Percentiles rank a stretch among this genome's conserved stretches.
phyloP scores from a whole-genome alignment of 2,797 vertebrate species.

The Lateolabrax maculatus region DNA sequence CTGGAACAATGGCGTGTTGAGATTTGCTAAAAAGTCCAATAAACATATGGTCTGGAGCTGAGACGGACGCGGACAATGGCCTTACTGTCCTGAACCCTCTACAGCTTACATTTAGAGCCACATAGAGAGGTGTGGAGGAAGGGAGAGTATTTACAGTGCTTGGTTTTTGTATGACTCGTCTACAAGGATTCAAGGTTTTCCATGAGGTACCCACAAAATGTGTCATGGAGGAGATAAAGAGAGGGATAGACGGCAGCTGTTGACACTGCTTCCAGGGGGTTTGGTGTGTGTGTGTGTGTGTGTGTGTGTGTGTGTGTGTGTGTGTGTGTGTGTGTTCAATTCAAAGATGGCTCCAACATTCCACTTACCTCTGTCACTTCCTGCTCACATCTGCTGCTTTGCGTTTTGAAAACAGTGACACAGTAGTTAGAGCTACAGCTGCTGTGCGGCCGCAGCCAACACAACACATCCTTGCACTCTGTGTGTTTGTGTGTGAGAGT shows the following conservation, averaged over 20 bases:
- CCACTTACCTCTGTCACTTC: slow-evolving; percentile 97
- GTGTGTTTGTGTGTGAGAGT: slow-evolving; percentile 7
- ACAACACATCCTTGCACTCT: slow-evolving; percentile 41
- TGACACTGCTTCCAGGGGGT: slow-evolving; percentile 31
- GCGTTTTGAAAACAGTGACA: slow-evolving; percentile 80
- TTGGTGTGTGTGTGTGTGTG: slow-evolving; percentile 18
- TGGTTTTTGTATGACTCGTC: not conserved
- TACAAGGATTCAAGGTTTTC: slow-evolving; percentile 25
- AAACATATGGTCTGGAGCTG: slow-evolving; percentile 46
- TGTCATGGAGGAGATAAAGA: slow-evolving; percentile 28
- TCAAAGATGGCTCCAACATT: slow-evolving; percentile 80
- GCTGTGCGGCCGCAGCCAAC: slow-evolving; percentile 52
- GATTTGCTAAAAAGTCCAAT: slow-evolving; percentile 20
- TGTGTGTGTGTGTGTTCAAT: slow-evolving; percentile 28
- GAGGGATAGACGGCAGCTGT: slow-evolving; percentile 53
- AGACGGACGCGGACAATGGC: slow-evolving; percentile 49
- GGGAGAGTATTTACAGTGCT: not conserved
- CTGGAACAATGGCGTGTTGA: slow-evolving; percentile 59
- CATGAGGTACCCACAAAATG: not conserved
- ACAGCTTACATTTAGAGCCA: slow-evolving; percentile 22
- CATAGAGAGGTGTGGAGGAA: slow-evolving; percentile 4
- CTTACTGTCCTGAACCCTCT: slow-evolving; percentile 21
- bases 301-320: slow-evolving; percentile 21
- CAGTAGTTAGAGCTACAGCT: slow-evolving; percentile 78
- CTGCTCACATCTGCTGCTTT: slow-evolving; percentile 93